Percentiles rank a stretch among this genome's conserved stretches.
Evolutionary conservation across 1,140 invertebrate species (phyloP).

Genomic region (Metaphire vulgaris): DNA sequence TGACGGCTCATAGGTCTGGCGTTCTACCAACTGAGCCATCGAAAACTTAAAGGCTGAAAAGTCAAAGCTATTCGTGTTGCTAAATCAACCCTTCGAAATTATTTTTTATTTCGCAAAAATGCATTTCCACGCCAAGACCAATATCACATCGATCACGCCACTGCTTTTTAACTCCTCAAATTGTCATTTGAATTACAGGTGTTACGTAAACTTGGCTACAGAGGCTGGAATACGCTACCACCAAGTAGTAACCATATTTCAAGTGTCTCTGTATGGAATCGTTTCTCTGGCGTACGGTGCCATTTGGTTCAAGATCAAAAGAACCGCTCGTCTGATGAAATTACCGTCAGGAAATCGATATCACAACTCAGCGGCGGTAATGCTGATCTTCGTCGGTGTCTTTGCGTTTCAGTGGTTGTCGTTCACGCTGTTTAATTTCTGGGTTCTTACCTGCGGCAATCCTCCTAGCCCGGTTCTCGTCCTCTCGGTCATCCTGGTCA

Average conservation of each 20-base stretch:
- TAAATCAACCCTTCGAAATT: not conserved
- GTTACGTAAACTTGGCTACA: not conserved
- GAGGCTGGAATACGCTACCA: not conserved
- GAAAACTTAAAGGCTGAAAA: not conserved
- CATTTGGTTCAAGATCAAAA: not conserved
- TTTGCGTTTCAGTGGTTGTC: not conserved
- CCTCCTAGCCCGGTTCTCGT: not conserved
- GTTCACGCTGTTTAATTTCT: not conserved
- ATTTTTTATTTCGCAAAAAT: not conserved
- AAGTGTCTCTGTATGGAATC: not conserved
- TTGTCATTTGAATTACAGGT: not conserved
- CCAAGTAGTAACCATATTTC: not conserved
- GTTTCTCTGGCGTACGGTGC: not conserved
- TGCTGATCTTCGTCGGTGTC: not conserved
- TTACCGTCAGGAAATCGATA: not conserved
- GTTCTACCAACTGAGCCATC: not conserved
- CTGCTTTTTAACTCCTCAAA: not conserved
- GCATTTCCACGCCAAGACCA: not conserved
- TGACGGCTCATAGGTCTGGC: no score
- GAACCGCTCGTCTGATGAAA: not conserved
- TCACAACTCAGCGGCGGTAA: not conserved
- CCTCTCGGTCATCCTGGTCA: not conserved
- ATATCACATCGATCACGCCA: not conserved
- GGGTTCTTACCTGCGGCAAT: not conserved
- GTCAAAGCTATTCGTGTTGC: not conserved